Evolutionary conservation across 2,797 vertebrate genomes (phyloP).

Genomic region (Anas flavirostris): DNA sequence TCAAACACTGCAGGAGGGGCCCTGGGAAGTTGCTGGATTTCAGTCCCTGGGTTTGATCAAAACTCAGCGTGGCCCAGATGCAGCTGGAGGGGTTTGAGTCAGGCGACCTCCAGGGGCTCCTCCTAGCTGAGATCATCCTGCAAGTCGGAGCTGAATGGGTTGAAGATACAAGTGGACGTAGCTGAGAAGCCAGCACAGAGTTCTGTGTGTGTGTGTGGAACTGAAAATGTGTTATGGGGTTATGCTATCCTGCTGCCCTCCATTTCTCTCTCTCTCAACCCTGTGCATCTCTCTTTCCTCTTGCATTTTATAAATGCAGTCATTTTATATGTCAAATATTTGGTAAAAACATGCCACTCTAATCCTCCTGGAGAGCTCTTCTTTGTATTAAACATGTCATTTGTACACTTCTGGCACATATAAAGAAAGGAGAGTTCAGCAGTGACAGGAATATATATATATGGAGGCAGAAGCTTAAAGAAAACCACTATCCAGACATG

Average conservation of each 20-base stretch:
- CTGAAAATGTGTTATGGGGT: background rate
- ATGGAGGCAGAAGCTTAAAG: background rate
- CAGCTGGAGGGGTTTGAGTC: background rate
- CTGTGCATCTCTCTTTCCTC: background rate
- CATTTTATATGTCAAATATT: background rate
- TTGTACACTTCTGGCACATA: background rate
- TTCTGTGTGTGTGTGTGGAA: background rate
- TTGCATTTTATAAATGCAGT: background rate
- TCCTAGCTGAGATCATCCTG: background rate
- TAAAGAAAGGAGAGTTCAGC: background rate
- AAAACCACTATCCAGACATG: background rate
- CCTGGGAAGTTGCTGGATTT: background rate
- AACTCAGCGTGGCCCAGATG: background rate
- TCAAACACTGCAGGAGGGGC: accelerated
- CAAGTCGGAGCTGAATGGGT: background rate
- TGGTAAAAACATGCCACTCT: background rate
- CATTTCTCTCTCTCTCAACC: background rate
- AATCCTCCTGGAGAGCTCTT: background rate
- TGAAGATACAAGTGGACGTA: background rate
- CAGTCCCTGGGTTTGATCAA: background rate
- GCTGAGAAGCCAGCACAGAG: background rate
- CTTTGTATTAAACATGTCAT: background rate
- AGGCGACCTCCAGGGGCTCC: background rate
- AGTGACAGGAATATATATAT: background rate
- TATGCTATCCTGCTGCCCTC: background rate